Evolutionary conservation across 2,113 vertebrate genomes (phyloP), one percentile per base, ranked within the genome.

Genomic region (Menura novaehollandiae): DNA sequence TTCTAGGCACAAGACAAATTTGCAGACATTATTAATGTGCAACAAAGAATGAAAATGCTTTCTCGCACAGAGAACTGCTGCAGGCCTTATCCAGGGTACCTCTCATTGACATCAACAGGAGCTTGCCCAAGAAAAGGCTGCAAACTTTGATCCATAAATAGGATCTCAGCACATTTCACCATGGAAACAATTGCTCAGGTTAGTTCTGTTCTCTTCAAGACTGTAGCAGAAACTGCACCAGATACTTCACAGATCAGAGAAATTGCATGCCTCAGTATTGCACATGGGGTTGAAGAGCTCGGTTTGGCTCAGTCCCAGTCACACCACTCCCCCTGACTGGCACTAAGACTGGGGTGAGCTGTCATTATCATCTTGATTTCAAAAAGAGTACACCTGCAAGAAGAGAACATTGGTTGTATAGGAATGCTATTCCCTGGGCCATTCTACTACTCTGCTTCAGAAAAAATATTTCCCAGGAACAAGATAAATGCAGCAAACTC

Each of bases 151-250:
- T 71, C 78, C 79, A 75, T 47, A 79, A 74, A 90, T 51, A 95
- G 60, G 39, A 64, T 88, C 88, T 76, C 56, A 82, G 83, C 67
- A 37, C 86, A 47, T 55, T 91, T 97, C 89, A 91, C 96, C 95
- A 93, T 93, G 96, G 96, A 96, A 96, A 97, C 96, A 82, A 87
- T 79, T 82, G 91, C 80, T 91, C 79, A 71, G 78, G 73, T 76
- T 91, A 85, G 87, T 85, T 67, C 90, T 47, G 68, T 47, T 93
- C 73, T 72, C 19, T 83, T 84, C 24, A 56, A 82, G 77, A 53
- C 7, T 28, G 35, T 35, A 69, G 59, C 84, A 81, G 52, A 39
- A 93, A 72, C 19, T 55, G 94, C 81, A 91, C 55, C 73, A 49
- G 63, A 60, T 73, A 11, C 47, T 77, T 72, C 46, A 46, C 6